Conservation (phyloP, 2,888 invertebrate genomes). For the Tachina grossa region DNA sequence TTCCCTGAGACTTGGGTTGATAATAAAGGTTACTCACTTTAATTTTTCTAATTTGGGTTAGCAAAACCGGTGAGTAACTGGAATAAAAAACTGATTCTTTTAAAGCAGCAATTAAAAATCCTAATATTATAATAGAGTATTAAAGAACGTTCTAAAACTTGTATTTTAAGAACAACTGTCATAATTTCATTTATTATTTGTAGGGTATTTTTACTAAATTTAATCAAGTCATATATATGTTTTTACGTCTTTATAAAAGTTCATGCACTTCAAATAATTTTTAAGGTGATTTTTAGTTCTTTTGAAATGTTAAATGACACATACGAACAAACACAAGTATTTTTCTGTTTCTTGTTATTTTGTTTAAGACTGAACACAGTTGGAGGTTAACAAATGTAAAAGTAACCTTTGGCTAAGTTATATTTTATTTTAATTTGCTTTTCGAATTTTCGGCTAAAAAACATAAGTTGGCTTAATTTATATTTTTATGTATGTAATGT, state of each 20-base stretch:
- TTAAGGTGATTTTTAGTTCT: constrained; percentile 55
- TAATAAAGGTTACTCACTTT: too few relatives aligned
- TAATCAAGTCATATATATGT: constrained; percentile 1
- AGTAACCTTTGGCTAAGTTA: constrained; percentile 60
- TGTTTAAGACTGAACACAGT: constrained; percentile 57
- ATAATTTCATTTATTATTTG: not conserved
- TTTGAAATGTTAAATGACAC: constrained; percentile 61
- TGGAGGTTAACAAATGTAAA: constrained; percentile 67
- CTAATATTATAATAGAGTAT: too few relatives aligned
- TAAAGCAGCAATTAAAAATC: too few relatives aligned
- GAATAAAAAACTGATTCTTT: too few relatives aligned
- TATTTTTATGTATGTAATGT: not conserved
- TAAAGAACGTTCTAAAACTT: not conserved
- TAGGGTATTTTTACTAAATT: constrained; percentile 17
- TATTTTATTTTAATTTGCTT: constrained; percentile 32
- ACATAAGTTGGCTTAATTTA: too few relatives aligned
- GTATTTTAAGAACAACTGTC: not conserved
- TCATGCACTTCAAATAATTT: constrained; percentile 24
- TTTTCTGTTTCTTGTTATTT: constrained; percentile 16
- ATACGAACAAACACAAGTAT: constrained; percentile 37
- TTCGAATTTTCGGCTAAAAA: constrained; percentile 55
- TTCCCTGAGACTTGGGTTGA: too few relatives aligned
- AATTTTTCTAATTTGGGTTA: too few relatives aligned
- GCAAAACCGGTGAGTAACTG: too few relatives aligned
- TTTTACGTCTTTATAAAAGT: constrained; percentile 22